phyloP scores from a whole-genome alignment of 2,113 vertebrate genomes.

The Neoarius graeffei region DNA sequence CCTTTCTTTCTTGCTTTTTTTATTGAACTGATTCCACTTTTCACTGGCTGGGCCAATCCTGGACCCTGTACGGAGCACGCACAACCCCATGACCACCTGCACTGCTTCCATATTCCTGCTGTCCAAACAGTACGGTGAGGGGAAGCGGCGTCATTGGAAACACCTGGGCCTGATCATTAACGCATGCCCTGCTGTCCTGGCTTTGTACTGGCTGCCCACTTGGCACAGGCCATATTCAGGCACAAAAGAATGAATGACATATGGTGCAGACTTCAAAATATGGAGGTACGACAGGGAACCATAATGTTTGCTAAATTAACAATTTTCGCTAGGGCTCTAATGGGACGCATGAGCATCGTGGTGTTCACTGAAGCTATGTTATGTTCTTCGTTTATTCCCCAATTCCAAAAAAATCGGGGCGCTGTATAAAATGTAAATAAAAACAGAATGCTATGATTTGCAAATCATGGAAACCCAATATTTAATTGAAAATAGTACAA shows the following conservation, averaged over 20 bases:
- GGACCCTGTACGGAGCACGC: not conserved
- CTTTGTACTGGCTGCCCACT: constrained; percentile 7
- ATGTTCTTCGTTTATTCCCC: not conserved
- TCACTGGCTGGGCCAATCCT: not conserved
- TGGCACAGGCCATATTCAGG: not conserved
- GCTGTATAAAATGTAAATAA: too few relatives aligned
- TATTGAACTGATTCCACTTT: constrained; percentile 29
- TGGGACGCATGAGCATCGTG: not conserved
- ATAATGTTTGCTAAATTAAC: constrained; percentile 4
- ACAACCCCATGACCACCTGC: constrained; percentile 42
- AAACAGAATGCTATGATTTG: too few relatives aligned
- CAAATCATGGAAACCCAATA: too few relatives aligned
- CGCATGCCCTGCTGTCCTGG: constrained; percentile 15
- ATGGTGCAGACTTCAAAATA: not conserved
- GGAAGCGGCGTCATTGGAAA: constrained; percentile 49
- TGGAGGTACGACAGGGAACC: not conserved
- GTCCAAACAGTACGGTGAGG: constrained; percentile 47
- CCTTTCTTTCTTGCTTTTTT: constrained; percentile 41
- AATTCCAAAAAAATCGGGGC: too few relatives aligned
- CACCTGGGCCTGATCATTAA: constrained; percentile 40
- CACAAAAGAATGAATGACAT: constrained; percentile 17
- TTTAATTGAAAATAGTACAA: too few relatives aligned
- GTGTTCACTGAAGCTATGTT: not conserved
- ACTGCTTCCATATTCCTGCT: constrained; percentile 47
- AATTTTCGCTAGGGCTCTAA: not conserved